A percentile compares a stretch with the other conserved stretches of the same genome.
Evolutionary conservation across 2,888 invertebrate species (phyloP).

Genomic region (Nemotelus nigrinus): DNA sequence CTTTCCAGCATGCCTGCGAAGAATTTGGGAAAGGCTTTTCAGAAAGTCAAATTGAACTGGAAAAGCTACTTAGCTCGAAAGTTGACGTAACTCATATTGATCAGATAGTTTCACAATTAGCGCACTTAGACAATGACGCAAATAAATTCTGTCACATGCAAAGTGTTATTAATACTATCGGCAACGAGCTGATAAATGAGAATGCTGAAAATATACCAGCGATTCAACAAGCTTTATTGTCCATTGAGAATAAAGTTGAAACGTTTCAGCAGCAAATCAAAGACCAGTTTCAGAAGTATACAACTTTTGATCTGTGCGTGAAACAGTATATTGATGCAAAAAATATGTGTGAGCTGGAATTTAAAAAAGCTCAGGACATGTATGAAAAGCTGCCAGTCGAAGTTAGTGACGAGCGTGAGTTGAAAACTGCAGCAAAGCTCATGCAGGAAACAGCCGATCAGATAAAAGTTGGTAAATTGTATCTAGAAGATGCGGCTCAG

Average conservation of each 20-base stretch:
- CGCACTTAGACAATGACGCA: slow-evolving; percentile 68
- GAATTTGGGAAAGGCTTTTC: slow-evolving; percentile 74
- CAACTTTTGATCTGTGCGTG: slow-evolving; percentile 76
- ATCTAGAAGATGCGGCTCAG: slow-evolving; percentile 80
- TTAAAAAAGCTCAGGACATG: slow-evolving; percentile 75
- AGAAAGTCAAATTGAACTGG: slow-evolving; percentile 60
- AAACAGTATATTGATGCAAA: slow-evolving; percentile 80
- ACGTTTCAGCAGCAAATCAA: slow-evolving; percentile 78
- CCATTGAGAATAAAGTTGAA: slow-evolving; percentile 84
- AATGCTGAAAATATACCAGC: slow-evolving; percentile 82
- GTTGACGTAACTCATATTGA: slow-evolving; percentile 62
- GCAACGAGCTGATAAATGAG: slow-evolving; percentile 80
- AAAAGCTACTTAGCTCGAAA: slow-evolving; percentile 58
- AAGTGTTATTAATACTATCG: slow-evolving; percentile 81
- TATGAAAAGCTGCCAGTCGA: slow-evolving; percentile 72
- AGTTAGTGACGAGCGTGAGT: slow-evolving; percentile 78
- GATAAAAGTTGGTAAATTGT: slow-evolving; percentile 77
- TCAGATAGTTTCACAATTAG: slow-evolving; percentile 64
- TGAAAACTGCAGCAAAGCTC: slow-evolving; percentile 56
- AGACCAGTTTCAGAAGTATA: slow-evolving; percentile 79
- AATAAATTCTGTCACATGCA: slow-evolving; percentile 71
- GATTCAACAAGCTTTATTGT: slow-evolving; percentile 81
- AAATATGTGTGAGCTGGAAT: slow-evolving; percentile 74
- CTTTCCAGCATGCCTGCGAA: slow-evolving; percentile 79
- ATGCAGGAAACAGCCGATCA: slow-evolving; percentile 65